Conservation (phyloP, 2,797 vertebrate species). For the Fundulus diaphanus region DNA sequence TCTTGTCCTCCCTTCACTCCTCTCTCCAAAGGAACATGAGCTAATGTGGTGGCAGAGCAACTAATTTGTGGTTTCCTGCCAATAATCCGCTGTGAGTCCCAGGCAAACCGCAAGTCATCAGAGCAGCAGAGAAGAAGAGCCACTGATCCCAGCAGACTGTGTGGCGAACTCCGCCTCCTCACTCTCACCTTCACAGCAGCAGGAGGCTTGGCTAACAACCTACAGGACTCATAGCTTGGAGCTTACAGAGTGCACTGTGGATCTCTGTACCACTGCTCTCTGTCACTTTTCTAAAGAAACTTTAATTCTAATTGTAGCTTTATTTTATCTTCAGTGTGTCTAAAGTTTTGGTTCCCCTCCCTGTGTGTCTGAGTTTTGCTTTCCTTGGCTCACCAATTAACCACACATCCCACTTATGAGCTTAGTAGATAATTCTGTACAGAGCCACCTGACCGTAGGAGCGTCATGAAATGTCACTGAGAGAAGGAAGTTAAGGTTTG, state of each 20-base stretch:
- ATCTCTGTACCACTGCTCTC: constrained; percentile 12
- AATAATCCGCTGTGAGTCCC: constrained; percentile 61
- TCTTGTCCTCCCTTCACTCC: neutral
- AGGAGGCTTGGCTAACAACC: constrained; percentile 54
- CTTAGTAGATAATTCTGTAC: constrained; percentile 21
- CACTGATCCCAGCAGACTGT: constrained; percentile 62
- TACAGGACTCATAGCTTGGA: constrained; percentile 39
- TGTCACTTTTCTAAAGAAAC: constrained; percentile 21
- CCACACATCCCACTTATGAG: constrained; percentile 21
- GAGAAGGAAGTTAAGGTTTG: constrained; percentile 52
- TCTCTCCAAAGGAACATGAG: constrained; percentile 33
- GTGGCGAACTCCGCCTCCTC: constrained; percentile 50
- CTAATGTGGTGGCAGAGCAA: constrained; percentile 46
- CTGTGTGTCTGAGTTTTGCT: constrained; percentile 3
- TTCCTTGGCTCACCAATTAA: constrained; percentile 52
- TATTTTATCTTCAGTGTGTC: neutral
- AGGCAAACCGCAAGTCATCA: constrained; percentile 47
- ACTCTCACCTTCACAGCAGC: constrained; percentile 50
- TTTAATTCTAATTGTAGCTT: constrained; percentile 18
- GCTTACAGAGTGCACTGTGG: constrained; percentile 43
- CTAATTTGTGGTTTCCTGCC: constrained; percentile 67
- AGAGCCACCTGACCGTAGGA: constrained; percentile 18
- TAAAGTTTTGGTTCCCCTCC: constrained; percentile 15
- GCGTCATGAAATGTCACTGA: constrained; percentile 53
- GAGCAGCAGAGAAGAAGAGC: constrained; percentile 43